Conservation (phyloP, 2,113 vertebrate species). For the Myxocyprinus asiaticus region DNA sequence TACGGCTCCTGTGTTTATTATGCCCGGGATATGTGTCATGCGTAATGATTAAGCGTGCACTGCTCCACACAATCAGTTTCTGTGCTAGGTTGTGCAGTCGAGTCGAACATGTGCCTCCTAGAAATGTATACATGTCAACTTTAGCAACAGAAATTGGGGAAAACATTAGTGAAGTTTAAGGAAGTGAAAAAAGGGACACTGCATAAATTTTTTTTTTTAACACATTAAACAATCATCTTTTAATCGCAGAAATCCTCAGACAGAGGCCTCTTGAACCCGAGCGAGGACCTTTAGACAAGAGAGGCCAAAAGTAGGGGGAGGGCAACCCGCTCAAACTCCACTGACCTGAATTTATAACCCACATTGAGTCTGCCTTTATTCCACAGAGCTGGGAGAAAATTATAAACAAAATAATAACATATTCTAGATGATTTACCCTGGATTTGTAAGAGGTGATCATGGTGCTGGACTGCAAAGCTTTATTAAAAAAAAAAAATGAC, state of each 20-base stretch:
- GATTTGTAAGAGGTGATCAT: slow-evolving; percentile 28
- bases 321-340: slow-evolving; percentile 47
- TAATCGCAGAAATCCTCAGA: slow-evolving; percentile 54
- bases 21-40: no score
- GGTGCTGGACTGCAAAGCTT: neutral
- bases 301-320: slow-evolving; percentile 16
- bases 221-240: neutral
- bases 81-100: no score
- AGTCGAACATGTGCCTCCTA: no score
- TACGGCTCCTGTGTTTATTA: no score
- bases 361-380: slow-evolving; percentile 30
- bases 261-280: slow-evolving; percentile 35
- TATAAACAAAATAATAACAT: slow-evolving; percentile 46
- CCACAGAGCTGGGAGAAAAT: slow-evolving; percentile 19
- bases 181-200: no score
- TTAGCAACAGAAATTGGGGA: no score
- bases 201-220: no score
- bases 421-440: slow-evolving; percentile 39
- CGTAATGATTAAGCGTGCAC: no score
- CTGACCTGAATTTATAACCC: slow-evolving; percentile 55
- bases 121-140: no score
- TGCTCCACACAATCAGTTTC: no score
- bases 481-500: neutral
- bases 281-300: slow-evolving; percentile 28
- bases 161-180: no score